Evolutionary conservation across 2,797 vertebrate species (phyloP).

Genomic region (Aulostomus chinensis): DNA sequence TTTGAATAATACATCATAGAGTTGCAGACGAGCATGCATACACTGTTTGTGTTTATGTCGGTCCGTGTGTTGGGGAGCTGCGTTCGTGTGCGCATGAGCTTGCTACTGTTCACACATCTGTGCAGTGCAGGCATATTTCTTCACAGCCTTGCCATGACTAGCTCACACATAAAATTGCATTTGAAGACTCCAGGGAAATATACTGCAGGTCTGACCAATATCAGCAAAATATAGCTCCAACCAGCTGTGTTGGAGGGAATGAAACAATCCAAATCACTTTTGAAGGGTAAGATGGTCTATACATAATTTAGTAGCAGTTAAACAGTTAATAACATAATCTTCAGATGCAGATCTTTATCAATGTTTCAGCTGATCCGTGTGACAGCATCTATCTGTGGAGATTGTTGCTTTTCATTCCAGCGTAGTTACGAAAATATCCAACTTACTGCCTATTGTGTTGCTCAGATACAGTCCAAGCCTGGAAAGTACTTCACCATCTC

Average conservation of each 20-base stretch:
- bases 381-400: too few relatives aligned
- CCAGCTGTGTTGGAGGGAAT: slow-evolving; percentile 42
- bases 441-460: too few relatives aligned
- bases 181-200: slow-evolving; percentile 81
- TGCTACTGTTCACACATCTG: slow-evolving; percentile 34
- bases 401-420: too few relatives aligned
- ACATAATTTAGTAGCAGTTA: slow-evolving; percentile 35
- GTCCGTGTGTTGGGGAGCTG: slow-evolving; percentile 14
- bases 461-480: too few relatives aligned
- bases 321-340: slow-evolving; percentile 32
- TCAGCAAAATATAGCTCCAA: slow-evolving; percentile 52
- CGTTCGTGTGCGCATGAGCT: slow-evolving; percentile 5
- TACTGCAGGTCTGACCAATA: slow-evolving; percentile 64
- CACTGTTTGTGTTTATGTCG: slow-evolving; percentile 24
- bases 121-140: slow-evolving; percentile 18
- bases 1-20: slow-evolving; percentile 66
- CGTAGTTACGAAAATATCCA: too few relatives aligned
- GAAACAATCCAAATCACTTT: slow-evolving; percentile 64
- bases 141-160: slow-evolving; percentile 38
- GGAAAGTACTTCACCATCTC: too few relatives aligned
- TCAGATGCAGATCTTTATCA: slow-evolving; percentile 17
- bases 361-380: too few relatives aligned
- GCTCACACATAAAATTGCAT: slow-evolving; percentile 77
- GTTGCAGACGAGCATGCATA: slow-evolving; percentile 27
- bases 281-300: slow-evolving; percentile 38